These are phyloP conservation scores for Lepisosteus oculatus DNA, from an alignment of 2,113 vertebrate species.

Conservation along the genomic window DNA sequence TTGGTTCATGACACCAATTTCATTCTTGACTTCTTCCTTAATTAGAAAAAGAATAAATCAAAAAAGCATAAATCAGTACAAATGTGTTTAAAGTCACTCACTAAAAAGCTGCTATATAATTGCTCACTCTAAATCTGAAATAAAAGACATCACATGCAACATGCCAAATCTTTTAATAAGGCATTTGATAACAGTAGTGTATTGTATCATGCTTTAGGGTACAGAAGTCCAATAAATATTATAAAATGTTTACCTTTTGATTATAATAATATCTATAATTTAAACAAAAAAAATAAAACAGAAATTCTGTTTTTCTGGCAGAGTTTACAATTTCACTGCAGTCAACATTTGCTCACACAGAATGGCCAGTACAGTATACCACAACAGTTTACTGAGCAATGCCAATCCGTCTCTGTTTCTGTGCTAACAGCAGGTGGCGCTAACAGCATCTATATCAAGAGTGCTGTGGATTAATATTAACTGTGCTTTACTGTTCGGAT, in stretches of 20 bases:
- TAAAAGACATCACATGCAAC: neutral
- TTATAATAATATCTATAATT: too few relatives aligned
- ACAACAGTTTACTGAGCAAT: neutral
- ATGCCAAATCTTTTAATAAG: too few relatives aligned
- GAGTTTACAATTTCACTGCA: too few relatives aligned
- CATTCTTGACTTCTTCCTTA: constrained; percentile 86
- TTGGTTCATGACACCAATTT: constrained; percentile 87
- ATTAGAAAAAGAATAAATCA: neutral
- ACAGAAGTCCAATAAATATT: too few relatives aligned
- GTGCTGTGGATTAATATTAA: too few relatives aligned
- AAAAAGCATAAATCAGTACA: neutral
- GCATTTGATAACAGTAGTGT: too few relatives aligned
- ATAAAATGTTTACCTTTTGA: too few relatives aligned
- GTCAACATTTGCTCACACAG: too few relatives aligned
- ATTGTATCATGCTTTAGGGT: too few relatives aligned
- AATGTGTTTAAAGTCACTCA: neutral
- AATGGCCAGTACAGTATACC: neutral
- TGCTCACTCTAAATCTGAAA: neutral
- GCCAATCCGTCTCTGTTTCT: constrained; percentile 5
- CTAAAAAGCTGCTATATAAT: neutral
- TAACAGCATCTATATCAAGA: neutral
- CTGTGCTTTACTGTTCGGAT: neutral
- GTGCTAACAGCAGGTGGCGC: constrained; percentile 13
- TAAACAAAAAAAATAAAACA: too few relatives aligned
- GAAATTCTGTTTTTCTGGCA: too few relatives aligned